These are phyloP conservation scores for Osmerus mordax DNA, from an alignment of 2,113 vertebrate genomes.

Conservation along the genomic window DNA sequence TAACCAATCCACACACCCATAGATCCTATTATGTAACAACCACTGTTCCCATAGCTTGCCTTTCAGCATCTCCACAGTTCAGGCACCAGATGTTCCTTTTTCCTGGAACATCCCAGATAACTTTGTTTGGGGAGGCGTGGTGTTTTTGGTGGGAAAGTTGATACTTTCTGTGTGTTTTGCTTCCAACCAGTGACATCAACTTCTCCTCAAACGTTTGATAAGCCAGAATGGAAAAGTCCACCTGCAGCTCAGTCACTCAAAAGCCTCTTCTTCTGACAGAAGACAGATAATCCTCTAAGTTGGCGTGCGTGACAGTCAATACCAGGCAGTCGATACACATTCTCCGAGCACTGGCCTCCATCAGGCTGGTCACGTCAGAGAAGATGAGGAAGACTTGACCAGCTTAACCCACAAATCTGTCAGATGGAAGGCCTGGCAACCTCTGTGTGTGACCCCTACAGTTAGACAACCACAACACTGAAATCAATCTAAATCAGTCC, in stretches of 20 bases:
- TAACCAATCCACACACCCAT: too few relatives aligned
- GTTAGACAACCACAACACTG: constrained; percentile 18
- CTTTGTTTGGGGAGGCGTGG: constrained; percentile 31
- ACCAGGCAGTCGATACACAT: constrained; percentile 22
- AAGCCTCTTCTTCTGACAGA: constrained; percentile 19
- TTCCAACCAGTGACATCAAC: constrained; percentile 19
- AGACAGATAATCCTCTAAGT: constrained; percentile 25
- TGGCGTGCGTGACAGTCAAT: constrained; percentile 26
- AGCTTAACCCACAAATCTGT: constrained; percentile 19
- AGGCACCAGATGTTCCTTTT: constrained; percentile 45
- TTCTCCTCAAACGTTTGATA: constrained; percentile 55
- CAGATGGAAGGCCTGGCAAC: neutral
- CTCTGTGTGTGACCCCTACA: constrained; percentile 16
- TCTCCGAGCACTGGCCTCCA: constrained; percentile 26
- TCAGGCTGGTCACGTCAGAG: neutral
- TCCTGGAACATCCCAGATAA: constrained; percentile 47
- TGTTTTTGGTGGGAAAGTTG: constrained; percentile 36
- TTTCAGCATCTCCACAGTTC: constrained; percentile 17
- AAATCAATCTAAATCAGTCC: neutral
- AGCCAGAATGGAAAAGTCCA: constrained; percentile 29
- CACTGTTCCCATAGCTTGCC: constrained; percentile 33
- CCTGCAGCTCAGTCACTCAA: constrained; percentile 12
- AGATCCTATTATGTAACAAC: too few relatives aligned
- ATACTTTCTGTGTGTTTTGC: constrained; percentile 52
- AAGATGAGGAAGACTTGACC: constrained; percentile 12